These are phyloP conservation scores for Hedya salicella DNA, from an alignment of 2,888 invertebrate species.

Conservation along the genomic window DNA sequence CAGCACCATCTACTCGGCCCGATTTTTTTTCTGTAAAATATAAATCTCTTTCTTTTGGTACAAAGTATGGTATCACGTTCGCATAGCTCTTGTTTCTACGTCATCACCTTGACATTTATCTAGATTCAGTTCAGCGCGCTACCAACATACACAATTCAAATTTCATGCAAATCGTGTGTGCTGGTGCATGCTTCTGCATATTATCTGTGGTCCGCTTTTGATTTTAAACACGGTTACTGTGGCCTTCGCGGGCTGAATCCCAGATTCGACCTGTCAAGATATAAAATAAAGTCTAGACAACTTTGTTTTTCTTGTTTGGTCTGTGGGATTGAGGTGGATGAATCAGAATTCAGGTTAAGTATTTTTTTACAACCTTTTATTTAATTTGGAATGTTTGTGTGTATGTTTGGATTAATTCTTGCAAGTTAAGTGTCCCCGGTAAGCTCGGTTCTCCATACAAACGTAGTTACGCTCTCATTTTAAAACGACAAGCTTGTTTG, in stretches of 20 bases:
- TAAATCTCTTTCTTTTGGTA: too few relatives aligned
- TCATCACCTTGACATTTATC: slow-evolving; percentile 10
- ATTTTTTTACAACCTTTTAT: too few relatives aligned
- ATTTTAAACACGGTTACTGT: slow-evolving; percentile 40
- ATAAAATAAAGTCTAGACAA: slow-evolving; percentile 20
- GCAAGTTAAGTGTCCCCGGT: too few relatives aligned
- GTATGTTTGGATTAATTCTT: too few relatives aligned
- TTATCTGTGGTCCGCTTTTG: slow-evolving; percentile 41
- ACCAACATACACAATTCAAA: slow-evolving; percentile 27
- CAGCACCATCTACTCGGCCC: too few relatives aligned
- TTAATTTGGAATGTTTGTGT: too few relatives aligned
- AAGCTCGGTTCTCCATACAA: too few relatives aligned
- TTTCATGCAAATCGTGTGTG: slow-evolving; percentile 30
- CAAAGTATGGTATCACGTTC: too few relatives aligned
- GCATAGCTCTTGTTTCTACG: not conserved
- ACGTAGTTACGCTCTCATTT: too few relatives aligned
- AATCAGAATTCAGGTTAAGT: not conserved
- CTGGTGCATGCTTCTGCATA: slow-evolving; percentile 29
- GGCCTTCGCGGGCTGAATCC: slow-evolving; percentile 27
- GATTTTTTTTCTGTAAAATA: too few relatives aligned
- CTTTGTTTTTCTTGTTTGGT: slow-evolving; percentile 6
- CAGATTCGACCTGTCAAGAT: slow-evolving; percentile 27
- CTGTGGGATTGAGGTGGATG: not conserved
- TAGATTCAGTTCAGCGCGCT: slow-evolving; percentile 22
- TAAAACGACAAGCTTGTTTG: too few relatives aligned